Base-by-base conservation (phyloP, 1,140 invertebrate genomes). In the Schlechtendalia chinensis region DNA sequence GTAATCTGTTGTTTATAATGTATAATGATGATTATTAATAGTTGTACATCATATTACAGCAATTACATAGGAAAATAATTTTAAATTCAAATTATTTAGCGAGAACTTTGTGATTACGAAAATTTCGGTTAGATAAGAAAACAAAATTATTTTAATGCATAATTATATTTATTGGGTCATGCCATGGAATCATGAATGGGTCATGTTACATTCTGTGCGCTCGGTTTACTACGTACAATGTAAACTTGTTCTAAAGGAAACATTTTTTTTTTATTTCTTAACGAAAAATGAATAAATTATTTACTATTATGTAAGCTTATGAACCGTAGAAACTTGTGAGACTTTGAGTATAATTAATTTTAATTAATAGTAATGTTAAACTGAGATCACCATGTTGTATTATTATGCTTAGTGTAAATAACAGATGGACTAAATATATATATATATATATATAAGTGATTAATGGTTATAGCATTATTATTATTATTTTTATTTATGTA, bases 61-160 rank as follows among this genome's bases (percentile, higher is more conserved):
- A 72, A 54, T n/a, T 29, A 54, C 3, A 29, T n/a, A 4, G 14
- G 24, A 72, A 54, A 17, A 14, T 11, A 14, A 19, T 27, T 72
- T 54, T n/a, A 24, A 61, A 56, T 79, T 79, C 24, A 79, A 79
- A 79, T 63, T 47, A 39, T 47, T 29, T 50, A 27, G 53, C 1
- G 1, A 79, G 22, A 79, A 79, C 61, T 47, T 79, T 47, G n/a
- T 47, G 32, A 67, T 67, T 79, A 61, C 75, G 61, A 27, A 63
- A 79, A 50, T 63, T 79, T 79, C 75, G 32, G 75, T 79, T 79
- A 79, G 75, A 79, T 79, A 79, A 79, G 32, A 47, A 47, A 79
- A 50, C 32, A 50, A 47, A 59, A 69, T 69, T 39, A 53, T 53
- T 54, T 27, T 29, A 29, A n/a, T 54, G 27, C 24, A 14, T 14